These are phyloP conservation scores for Trypoxylon attenuatum DNA, from an alignment of 2,888 invertebrate species.

Conservation along the genomic window DNA sequence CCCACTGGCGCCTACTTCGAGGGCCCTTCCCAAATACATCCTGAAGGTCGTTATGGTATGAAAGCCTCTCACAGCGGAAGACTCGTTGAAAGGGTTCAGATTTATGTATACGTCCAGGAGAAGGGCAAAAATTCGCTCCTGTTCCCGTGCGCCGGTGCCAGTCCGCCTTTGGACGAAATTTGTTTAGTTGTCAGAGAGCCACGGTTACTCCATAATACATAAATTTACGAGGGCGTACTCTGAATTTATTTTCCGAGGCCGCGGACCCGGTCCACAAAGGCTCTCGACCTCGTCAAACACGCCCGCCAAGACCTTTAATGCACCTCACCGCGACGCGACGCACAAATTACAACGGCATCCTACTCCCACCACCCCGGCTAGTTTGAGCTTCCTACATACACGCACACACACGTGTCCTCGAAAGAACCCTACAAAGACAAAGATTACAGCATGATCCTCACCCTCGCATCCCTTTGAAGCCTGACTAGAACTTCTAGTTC, in stretches of 20 bases:
- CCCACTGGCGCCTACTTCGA: neutral
- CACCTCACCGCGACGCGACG: constrained; percentile 6
- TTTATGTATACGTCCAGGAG: neutral
- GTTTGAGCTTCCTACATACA: no score
- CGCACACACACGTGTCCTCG: constrained; percentile 6
- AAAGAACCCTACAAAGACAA: constrained; percentile 17
- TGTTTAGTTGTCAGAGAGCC: neutral
- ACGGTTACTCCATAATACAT: neutral
- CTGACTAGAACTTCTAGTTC: constrained; percentile 1
- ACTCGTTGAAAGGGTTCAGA: neutral
- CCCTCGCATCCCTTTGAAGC: neutral
- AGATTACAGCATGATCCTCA: constrained; percentile 22
- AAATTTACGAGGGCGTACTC: constrained; percentile 7
- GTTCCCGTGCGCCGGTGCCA: neutral
- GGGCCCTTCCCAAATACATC: no score
- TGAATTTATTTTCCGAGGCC: constrained; percentile 17
- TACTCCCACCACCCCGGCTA: no score
- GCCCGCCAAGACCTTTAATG: constrained; percentile 20
- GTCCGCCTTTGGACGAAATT: constrained; percentile 14
- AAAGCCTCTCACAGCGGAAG: neutral
- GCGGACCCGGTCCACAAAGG: constrained; percentile 1
- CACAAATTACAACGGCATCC: constrained; percentile 34
- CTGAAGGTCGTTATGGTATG: neutral
- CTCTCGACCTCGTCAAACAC: neutral
- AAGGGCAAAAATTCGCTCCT: neutral